Evolutionary conservation across 2,888 invertebrate genomes (phyloP).

Genomic region (Drosophila meridiana): DNA sequence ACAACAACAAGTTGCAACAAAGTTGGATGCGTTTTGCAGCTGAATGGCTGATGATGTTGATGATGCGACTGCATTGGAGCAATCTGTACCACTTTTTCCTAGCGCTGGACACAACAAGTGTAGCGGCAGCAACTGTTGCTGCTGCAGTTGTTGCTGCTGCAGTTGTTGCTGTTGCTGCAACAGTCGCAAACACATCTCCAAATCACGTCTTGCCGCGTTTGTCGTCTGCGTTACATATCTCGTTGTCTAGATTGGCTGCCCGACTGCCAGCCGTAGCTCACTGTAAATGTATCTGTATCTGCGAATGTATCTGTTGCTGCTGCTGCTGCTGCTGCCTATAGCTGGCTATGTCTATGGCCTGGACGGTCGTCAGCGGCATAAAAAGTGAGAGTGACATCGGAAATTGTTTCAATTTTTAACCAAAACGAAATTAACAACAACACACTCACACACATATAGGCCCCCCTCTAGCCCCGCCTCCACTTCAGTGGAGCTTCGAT

Average conservation of each 20-base stretch:
- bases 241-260: constrained; percentile 76
- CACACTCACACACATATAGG: background rate
- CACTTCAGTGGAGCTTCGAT: background rate
- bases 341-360: constrained; percentile 30
- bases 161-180: constrained; percentile 7
- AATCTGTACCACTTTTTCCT: constrained; percentile 78
- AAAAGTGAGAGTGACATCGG: constrained; percentile 85
- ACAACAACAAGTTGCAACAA: constrained; percentile 27
- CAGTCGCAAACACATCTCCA: constrained; percentile 73
- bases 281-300: constrained; percentile 20
- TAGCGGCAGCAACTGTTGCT: constrained; percentile 47
- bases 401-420: constrained; percentile 84
- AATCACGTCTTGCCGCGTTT: constrained; percentile 70
- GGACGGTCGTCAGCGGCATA: constrained; percentile 69
- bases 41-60: constrained; percentile 31
- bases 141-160: constrained; percentile 7
- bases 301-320: constrained; percentile 11
- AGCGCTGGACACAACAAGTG: constrained; percentile 77
- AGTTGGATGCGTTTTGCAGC: constrained; percentile 58
- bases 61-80: constrained; percentile 52
- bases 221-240: constrained; percentile 75
- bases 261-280: constrained; percentile 26
- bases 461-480: background rate
- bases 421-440: constrained; percentile 67
- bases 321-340: constrained; percentile 15